Evolutionary conservation across 1,140 invertebrate genomes (phyloP).

Genomic region (Bombus pyrosoma): DNA sequence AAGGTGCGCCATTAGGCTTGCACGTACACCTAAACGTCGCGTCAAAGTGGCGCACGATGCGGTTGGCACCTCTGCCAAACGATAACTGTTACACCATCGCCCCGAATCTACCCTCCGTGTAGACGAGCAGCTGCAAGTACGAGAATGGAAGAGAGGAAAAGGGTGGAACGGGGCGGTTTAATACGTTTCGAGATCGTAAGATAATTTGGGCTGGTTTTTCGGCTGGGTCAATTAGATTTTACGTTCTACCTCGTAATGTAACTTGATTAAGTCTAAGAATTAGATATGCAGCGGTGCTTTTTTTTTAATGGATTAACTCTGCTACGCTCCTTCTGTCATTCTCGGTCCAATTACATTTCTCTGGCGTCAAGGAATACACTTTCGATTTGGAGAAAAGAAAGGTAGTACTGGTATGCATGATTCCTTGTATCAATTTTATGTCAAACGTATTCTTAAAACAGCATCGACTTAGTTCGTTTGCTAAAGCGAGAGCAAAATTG

Average conservation of each 20-base stretch:
- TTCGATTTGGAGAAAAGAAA: no score
- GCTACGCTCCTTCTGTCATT: no score
- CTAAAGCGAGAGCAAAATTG: no score
- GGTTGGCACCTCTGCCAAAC: constrained; percentile 73
- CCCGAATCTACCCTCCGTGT: background rate
- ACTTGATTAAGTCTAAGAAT: no score
- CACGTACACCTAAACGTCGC: constrained; percentile 47
- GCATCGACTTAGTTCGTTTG: no score
- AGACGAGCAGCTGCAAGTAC: background rate
- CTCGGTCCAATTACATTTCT: no score
- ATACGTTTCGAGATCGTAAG: background rate
- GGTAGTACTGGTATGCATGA: no score
- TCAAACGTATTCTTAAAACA: no score
- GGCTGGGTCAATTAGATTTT: background rate
- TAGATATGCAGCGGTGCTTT: no score
- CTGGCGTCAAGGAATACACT: no score
- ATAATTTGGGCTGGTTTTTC: background rate
- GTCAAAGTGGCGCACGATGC: constrained; percentile 65
- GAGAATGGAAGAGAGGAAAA: background rate
- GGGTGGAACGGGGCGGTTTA: background rate
- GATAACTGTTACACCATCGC: constrained; percentile 65
- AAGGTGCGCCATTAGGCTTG: constrained; percentile 54
- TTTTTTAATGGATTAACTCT: no score
- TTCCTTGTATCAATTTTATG: no score
- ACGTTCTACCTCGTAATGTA: background rate